Evolutionary conservation across 2,888 invertebrate species (phyloP).

Genomic region (Callimorpha dominula): DNA sequence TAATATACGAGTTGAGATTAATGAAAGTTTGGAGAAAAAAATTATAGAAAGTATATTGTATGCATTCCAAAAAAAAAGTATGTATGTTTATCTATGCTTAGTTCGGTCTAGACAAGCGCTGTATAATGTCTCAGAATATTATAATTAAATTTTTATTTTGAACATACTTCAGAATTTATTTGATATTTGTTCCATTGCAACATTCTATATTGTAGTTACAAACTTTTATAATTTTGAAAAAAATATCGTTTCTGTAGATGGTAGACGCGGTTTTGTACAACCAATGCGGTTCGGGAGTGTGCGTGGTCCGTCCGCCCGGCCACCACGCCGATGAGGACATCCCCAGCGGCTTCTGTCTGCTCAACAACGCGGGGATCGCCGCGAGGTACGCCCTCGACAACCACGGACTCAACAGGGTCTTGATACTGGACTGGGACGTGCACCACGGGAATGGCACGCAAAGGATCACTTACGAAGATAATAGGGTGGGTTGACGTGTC

Average conservation of each 20-base stretch:
- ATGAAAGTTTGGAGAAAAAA: no score
- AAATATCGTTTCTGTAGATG: constrained; percentile 60
- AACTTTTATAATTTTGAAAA: not conserved
- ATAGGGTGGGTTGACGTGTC: constrained; percentile 64
- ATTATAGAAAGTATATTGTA: no score
- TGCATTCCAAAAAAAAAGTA: no score
- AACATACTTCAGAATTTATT: not conserved
- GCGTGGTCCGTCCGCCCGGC: constrained; percentile 95
- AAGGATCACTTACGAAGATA: constrained; percentile 90
- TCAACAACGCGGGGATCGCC: constrained; percentile 95
- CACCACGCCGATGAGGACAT: constrained; percentile 93
- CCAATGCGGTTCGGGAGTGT: constrained; percentile 90
- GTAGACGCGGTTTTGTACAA: constrained; percentile 90
- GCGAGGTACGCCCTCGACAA: constrained; percentile 90
- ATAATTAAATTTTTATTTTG: not conserved
- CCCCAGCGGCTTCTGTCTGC: constrained; percentile 96
- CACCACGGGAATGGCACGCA: constrained; percentile 98
- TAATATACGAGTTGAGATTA: no score
- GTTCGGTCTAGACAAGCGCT: no score
- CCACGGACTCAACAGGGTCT: constrained; percentile 86
- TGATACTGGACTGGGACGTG: constrained; percentile 98
- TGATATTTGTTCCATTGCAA: no score
- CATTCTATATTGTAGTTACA: not conserved
- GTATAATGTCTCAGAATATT: no score
- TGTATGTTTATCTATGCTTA: not conserved